Percentiles rank a stretch among this genome's conserved stretches.
These are phyloP conservation scores for Liopterus haemorrhoidalis DNA, from an alignment of 2,888 invertebrate species.

Conservation along the genomic window DNA sequence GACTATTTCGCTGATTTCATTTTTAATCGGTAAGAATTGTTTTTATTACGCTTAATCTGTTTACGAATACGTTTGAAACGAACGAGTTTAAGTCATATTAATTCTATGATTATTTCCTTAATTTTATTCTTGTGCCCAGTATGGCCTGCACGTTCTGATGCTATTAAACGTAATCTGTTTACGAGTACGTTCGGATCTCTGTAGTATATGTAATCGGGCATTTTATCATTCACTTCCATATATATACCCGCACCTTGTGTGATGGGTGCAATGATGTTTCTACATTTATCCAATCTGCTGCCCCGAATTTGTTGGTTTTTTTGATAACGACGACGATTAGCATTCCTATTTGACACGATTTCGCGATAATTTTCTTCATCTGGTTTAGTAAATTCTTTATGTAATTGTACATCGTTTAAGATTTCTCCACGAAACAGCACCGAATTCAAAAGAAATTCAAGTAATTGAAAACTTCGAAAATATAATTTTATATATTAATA, in stretches of 20 bases:
- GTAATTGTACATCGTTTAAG: constrained; percentile 22
- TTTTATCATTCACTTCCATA: constrained; percentile 15
- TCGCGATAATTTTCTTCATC: constrained; percentile 10
- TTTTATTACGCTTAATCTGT: no score
- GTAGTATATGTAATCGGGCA: constrained; percentile 28
- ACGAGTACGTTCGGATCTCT: constrained; percentile 31
- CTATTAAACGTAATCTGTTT: constrained; percentile 26
- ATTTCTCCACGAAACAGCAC: no score
- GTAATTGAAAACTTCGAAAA: no score
- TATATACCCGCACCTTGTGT: constrained; percentile 4
- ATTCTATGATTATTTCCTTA: no score
- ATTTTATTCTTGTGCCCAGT: constrained; percentile 28
- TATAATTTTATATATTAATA: no score
- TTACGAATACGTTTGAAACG: no score
- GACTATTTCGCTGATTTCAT: no score
- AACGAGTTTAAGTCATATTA: no score
- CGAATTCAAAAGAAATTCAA: no score
- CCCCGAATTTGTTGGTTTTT: constrained; percentile 17
- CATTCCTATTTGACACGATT: constrained; percentile 20
- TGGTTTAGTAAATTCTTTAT: constrained; percentile 5
- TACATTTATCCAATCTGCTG: constrained; percentile 19
- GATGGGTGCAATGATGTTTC: constrained; percentile 17
- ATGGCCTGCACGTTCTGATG: constrained; percentile 26
- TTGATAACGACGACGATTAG: no score
- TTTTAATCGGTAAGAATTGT: no score